Evolutionary conservation across 2,797 vertebrate genomes (phyloP).

Genomic region (Rhyacichthys aspro): DNA sequence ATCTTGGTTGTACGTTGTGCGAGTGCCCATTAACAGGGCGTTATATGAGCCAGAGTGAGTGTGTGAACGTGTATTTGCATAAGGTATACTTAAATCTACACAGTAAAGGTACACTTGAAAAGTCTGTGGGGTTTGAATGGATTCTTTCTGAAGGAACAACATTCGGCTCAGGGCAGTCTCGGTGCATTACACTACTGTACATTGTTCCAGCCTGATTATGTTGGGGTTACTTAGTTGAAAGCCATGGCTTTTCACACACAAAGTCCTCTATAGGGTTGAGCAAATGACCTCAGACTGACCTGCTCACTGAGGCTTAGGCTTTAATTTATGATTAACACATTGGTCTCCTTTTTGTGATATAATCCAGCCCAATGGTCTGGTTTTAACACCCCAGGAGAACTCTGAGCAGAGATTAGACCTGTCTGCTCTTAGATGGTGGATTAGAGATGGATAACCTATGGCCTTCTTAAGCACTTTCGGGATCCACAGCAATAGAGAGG

Average conservation of each 20-base stretch:
- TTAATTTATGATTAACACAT: slow-evolving; percentile 77
- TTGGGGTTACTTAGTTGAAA: slow-evolving; percentile 51
- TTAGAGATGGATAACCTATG: slow-evolving; percentile 60
- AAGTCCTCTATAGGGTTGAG: slow-evolving; percentile 42
- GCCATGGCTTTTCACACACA: slow-evolving; percentile 64
- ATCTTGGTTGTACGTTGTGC: slow-evolving; percentile 18
- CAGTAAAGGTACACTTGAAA: slow-evolving; percentile 22
- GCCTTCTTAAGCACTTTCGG: slow-evolving; percentile 51
- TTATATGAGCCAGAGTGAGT: slow-evolving; percentile 22
- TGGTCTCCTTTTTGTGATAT: slow-evolving; percentile 64
- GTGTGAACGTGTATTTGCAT: slow-evolving; percentile 36
- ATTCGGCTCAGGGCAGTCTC: slow-evolving; percentile 20
- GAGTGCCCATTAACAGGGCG: slow-evolving; percentile 31
- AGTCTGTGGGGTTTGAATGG: slow-evolving; percentile 39
- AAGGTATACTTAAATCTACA: slow-evolving; percentile 40
- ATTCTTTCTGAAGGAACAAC: slow-evolving; percentile 50
- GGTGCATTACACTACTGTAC: slow-evolving; percentile 55
- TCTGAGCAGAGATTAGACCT: slow-evolving; percentile 63
- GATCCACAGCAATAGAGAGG: slow-evolving; percentile 19
- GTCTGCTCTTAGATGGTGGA: slow-evolving; percentile 52
- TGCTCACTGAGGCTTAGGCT: slow-evolving; percentile 56
- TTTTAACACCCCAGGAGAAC: slow-evolving; percentile 67
- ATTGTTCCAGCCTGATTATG: slow-evolving; percentile 65
- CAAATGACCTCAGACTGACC: slow-evolving; percentile 71
- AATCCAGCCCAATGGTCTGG: slow-evolving; percentile 64